A percentile compares a stretch with the other conserved stretches of the same genome.
Evolutionary conservation across 2,113 vertebrate species (phyloP).

Genomic region (Baryphthengus martii): DNA sequence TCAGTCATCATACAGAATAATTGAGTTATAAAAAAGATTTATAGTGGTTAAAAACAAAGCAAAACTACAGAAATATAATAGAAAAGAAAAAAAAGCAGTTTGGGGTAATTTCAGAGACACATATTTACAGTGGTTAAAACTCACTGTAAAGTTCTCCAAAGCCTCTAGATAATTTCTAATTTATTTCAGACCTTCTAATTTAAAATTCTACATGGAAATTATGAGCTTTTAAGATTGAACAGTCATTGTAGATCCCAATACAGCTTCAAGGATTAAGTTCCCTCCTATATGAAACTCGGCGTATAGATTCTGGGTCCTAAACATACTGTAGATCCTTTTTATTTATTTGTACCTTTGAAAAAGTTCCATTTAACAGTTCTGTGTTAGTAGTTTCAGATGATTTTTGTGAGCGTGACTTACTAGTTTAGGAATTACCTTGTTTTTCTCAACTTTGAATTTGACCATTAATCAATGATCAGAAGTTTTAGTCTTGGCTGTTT

Average conservation of each 20-base stretch:
- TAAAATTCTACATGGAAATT: not conserved
- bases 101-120: not conserved
- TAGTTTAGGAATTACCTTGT: not conserved
- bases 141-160: not conserved
- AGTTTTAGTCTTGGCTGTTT: not conserved
- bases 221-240: not conserved
- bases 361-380: not conserved
- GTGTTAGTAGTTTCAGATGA: not conserved
- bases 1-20: not conserved
- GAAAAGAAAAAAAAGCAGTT: not conserved
- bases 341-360: not conserved
- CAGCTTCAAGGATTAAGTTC: constrained; percentile 2
- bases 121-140: not conserved
- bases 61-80: not conserved
- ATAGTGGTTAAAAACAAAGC: not conserved
- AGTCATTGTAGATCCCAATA: not conserved
- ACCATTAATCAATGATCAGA: not conserved
- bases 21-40: not conserved
- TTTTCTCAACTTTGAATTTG: not conserved
- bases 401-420: not conserved
- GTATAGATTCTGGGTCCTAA: not conserved
- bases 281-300: not conserved
- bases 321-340: not conserved
- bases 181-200: not conserved
- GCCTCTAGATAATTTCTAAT: not conserved